Evolutionary conservation across 1,140 invertebrate genomes (phyloP), one percentile per base, ranked within the genome.

Genomic region (Bombus soroeensis): DNA sequence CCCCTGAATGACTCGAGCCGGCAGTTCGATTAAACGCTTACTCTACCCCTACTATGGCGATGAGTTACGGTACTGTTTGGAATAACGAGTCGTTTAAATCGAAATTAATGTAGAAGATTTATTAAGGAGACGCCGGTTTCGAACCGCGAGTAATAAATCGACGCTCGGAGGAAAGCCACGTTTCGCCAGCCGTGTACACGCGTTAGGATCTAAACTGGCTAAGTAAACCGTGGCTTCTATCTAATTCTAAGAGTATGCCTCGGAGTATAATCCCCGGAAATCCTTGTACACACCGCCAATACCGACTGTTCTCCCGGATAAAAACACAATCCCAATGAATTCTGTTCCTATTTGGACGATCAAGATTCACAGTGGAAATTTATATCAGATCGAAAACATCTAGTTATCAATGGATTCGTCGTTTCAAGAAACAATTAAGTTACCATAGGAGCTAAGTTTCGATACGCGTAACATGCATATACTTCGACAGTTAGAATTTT

Each of bases 81-180:
- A 85, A 80, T 80, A 85, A 85, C 83, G 83, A 71, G 73, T 59
- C 70, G 83, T 89, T 89, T 89, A 89, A 89, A 80, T 89, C 83
- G 87, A 74, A 78, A 89, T 89, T 88, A 88, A 89, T 81, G 81
- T 34, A 15, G 53, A 32, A 78, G 88, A 89, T 88, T 73, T 88
- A 66, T 85, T 80, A 85, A 85, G 76, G 68, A 72, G 59, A 62
- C 88, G 41, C 53, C 77, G 32, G 81, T 47, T 82, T 34, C 70
- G 62, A 82, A 68, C 34, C 37, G 10, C 25, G 9, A 18, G 77
- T 57, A 57, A 85, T 89, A 89, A 89, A 89, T 80, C 81, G 81
- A 34, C 76, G 75, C 47, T 22, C 32, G 28, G 37, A 28, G 43
- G 68, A 88, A 89, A 88, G 41, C 73, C 72, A 71, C 62, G 57